Evolutionary conservation across 2,113 vertebrate genomes (phyloP).

Genomic region (Pluvianellus socialis): DNA sequence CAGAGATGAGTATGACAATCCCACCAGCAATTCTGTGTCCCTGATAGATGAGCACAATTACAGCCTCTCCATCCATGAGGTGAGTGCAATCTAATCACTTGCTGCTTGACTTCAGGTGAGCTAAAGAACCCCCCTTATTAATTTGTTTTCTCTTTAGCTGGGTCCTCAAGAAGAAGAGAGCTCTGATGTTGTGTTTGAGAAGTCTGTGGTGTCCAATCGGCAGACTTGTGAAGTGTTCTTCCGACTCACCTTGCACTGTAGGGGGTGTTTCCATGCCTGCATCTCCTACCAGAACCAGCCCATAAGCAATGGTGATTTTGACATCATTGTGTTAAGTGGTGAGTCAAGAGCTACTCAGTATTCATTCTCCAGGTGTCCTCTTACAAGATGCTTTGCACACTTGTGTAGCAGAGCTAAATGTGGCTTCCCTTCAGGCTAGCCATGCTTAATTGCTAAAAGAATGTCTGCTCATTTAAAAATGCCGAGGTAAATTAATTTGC

Average conservation of each 20-base stretch:
- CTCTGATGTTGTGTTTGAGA: conserved; percentile 83
- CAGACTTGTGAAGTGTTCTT: conserved; percentile 89
- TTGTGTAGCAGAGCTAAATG: not conserved
- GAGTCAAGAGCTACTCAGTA: conserved; percentile 59
- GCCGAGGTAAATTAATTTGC: not conserved
- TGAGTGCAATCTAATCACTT: conserved; percentile 20
- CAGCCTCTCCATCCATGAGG: conserved; percentile 80
- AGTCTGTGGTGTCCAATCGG: conserved; percentile 87
- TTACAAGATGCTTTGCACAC: not conserved
- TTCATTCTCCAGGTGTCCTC: not conserved
- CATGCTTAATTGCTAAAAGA: not conserved
- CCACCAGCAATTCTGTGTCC: conserved; percentile 90
- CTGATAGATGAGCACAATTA: conserved; percentile 91
- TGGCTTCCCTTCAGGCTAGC: not conserved
- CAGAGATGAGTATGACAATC: conserved; percentile 96
- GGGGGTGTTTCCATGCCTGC: conserved; percentile 91
- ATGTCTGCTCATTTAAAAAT: not conserved
- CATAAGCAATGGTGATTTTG: conserved; percentile 97
- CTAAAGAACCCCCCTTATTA: not conserved
- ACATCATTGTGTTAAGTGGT: conserved; percentile 98
- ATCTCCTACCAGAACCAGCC: conserved; percentile 92
- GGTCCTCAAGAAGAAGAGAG: conserved; percentile 88
- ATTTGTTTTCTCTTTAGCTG: conserved; percentile 76
- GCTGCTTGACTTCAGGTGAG: not conserved
- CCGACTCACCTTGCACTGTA: conserved; percentile 85